Conservation (phyloP, 2,113 vertebrate genomes). For the Elgaria multicarinata region DNA sequence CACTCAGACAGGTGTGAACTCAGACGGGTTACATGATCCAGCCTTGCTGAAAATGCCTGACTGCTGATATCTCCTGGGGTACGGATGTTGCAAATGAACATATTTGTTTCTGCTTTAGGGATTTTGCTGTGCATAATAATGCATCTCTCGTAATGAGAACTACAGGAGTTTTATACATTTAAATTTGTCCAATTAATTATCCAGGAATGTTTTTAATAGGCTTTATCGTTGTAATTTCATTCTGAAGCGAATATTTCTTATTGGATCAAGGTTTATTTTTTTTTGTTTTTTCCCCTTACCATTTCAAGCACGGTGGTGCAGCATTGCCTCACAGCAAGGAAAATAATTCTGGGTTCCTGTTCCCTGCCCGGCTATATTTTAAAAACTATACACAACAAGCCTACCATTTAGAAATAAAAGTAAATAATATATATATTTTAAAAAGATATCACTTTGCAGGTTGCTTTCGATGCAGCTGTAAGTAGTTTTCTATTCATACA, state of each 20-base stretch:
- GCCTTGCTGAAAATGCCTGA: slow-evolving; percentile 58
- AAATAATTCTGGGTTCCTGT: not conserved
- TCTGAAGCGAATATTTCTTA: slow-evolving; percentile 63
- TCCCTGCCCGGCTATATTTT: not conserved
- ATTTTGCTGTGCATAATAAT: slow-evolving; percentile 77
- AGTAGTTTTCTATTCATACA: slow-evolving; percentile 15
- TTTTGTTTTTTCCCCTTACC: not conserved
- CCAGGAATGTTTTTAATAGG: slow-evolving; percentile 68
- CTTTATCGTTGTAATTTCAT: slow-evolving; percentile 64
- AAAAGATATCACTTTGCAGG: slow-evolving; percentile 6
- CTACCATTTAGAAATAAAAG: not conserved
- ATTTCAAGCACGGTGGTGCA: not conserved
- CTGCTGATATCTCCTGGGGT: slow-evolving; percentile 66
- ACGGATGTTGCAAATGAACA: slow-evolving; percentile 73
- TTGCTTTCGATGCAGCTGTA: slow-evolving; percentile 36
- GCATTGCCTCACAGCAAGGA: not conserved
- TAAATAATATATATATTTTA: not conserved
- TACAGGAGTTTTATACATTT: slow-evolving; percentile 77
- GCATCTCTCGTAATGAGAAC: slow-evolving; percentile 71
- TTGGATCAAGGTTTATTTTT: slow-evolving; percentile 29
- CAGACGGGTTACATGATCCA: not conserved
- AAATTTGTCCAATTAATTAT: slow-evolving; percentile 77
- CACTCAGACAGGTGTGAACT: not conserved
- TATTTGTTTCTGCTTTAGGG: slow-evolving; percentile 76
- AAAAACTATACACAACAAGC: not conserved